phyloP scores from a whole-genome alignment of 2,888 invertebrate species.

The Odontocerum albicorne region DNA sequence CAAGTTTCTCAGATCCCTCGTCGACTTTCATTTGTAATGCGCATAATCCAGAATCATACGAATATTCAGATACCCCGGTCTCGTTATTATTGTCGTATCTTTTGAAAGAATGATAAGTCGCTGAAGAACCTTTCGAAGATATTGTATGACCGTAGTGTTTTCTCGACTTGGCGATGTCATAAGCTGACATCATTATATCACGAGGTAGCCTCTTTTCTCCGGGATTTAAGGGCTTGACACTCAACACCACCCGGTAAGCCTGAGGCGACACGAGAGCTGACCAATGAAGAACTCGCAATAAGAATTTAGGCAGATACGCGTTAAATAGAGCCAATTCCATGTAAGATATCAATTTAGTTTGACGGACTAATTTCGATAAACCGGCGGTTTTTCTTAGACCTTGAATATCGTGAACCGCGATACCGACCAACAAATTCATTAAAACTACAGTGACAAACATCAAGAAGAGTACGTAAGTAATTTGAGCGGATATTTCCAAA shows the following conservation, averaged over 20 bases:
- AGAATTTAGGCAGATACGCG: slow-evolving; percentile 74
- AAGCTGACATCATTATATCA: slow-evolving; percentile 78
- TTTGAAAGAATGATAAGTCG: slow-evolving; percentile 65
- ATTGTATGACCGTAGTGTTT: slow-evolving; percentile 71
- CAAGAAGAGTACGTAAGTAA: slow-evolving; percentile 78
- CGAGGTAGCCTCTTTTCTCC: slow-evolving; percentile 78
- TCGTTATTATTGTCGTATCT: slow-evolving; percentile 68
- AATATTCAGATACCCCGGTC: slow-evolving; percentile 56
- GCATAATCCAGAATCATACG: slow-evolving; percentile 59
- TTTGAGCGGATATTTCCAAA: slow-evolving; percentile 78
- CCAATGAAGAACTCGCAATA: slow-evolving; percentile 73
- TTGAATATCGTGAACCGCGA: slow-evolving; percentile 86
- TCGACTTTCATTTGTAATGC: slow-evolving; percentile 66
- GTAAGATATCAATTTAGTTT: slow-evolving; percentile 85
- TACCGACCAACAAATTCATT: slow-evolving; percentile 84
- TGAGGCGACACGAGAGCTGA: slow-evolving; percentile 80
- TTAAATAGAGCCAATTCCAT: slow-evolving; percentile 81
- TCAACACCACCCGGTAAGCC: slow-evolving; percentile 78
- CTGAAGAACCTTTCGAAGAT: slow-evolving; percentile 65
- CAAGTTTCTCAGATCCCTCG: slow-evolving; percentile 68
- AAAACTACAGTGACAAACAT: slow-evolving; percentile 83
- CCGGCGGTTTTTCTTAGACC: slow-evolving; percentile 84
- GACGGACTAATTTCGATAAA: slow-evolving; percentile 77
- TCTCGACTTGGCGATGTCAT: slow-evolving; percentile 77
- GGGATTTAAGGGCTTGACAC: slow-evolving; percentile 82